Percentiles rank a stretch among this genome's conserved stretches.
phyloP scores from a whole-genome alignment of 2,888 invertebrate genomes.

The Sisyra nigra region DNA sequence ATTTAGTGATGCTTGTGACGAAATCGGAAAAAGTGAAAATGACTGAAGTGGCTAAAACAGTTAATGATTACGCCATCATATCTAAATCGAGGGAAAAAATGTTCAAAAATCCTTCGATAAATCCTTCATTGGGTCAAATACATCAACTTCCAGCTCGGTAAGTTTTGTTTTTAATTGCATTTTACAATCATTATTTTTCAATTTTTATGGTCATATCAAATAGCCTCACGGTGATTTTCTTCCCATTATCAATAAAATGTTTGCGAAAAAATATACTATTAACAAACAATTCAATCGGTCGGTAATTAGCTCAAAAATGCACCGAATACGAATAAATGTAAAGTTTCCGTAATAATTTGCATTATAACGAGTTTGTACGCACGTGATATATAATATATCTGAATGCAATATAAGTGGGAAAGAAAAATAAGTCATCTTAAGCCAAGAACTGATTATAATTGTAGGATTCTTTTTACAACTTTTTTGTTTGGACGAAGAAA shows the following conservation, averaged over 20 bases:
- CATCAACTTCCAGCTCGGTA: constrained; percentile 34
- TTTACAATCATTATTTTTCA: background rate
- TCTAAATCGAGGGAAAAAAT: constrained; percentile 30
- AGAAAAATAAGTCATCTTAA: no score
- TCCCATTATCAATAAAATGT: background rate
- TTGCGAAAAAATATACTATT: background rate
- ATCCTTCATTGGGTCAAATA: constrained; percentile 55
- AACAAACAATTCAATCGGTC: background rate
- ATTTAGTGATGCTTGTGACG: constrained; percentile 28
- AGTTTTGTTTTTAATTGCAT: constrained; percentile 14
- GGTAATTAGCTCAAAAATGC: background rate
- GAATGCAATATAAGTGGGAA: no score
- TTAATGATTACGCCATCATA: constrained; percentile 29
- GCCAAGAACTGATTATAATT: no score
- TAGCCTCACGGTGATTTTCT: background rate
- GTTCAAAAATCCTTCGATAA: constrained; percentile 36
- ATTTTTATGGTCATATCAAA: no score
- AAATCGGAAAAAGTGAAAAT: no score
- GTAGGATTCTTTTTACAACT: no score
- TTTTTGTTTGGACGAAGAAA: no score
- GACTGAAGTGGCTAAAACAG: no score
- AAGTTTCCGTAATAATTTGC: no score
- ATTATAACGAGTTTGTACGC: no score
- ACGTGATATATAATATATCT: no score
- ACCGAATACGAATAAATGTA: no score